Conservation (phyloP, 2,888 invertebrate genomes). For the Drosophila aldrichi region DNA sequence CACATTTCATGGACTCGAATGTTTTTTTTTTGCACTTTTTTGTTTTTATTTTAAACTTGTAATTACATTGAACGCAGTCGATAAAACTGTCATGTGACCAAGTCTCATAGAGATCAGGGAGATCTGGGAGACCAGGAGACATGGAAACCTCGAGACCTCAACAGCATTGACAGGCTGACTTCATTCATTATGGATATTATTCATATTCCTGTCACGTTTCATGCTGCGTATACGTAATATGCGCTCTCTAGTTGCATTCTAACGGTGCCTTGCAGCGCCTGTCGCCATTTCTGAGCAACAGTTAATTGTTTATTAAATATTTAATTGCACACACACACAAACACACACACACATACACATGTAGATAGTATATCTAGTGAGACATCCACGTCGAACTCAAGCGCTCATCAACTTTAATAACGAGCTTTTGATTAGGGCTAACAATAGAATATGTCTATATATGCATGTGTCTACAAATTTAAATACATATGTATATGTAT, state of each 20-base stretch:
- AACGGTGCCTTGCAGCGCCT: constrained; percentile 55
- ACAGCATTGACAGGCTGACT: background rate
- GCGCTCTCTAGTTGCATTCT: constrained; percentile 52
- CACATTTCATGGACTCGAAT: constrained; percentile 17
- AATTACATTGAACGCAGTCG: constrained; percentile 32
- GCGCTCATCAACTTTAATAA: constrained; percentile 50
- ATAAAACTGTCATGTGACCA: constrained; percentile 34
- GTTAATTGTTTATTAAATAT: constrained; percentile 74
- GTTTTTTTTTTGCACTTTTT: background rate
- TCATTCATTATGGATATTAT: background rate
- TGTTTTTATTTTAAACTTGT: constrained; percentile 9
- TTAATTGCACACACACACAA: constrained; percentile 52
- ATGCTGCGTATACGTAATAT: constrained; percentile 40
- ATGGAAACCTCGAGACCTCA: background rate
- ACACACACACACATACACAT: background rate
- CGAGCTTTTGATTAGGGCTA: constrained; percentile 59
- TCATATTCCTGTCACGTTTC: constrained; percentile 19
- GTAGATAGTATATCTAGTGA: constrained; percentile 13
- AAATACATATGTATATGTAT: background rate
- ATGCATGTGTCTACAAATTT: background rate
- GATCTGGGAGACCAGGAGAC: background rate
- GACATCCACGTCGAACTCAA: constrained; percentile 29
- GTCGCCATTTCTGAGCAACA: constrained; percentile 29
- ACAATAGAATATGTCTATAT: constrained; percentile 19
- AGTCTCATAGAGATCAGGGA: background rate